phyloP scores from a whole-genome alignment of 2,113 vertebrate species.

The Pelodiscus sinensis region DNA sequence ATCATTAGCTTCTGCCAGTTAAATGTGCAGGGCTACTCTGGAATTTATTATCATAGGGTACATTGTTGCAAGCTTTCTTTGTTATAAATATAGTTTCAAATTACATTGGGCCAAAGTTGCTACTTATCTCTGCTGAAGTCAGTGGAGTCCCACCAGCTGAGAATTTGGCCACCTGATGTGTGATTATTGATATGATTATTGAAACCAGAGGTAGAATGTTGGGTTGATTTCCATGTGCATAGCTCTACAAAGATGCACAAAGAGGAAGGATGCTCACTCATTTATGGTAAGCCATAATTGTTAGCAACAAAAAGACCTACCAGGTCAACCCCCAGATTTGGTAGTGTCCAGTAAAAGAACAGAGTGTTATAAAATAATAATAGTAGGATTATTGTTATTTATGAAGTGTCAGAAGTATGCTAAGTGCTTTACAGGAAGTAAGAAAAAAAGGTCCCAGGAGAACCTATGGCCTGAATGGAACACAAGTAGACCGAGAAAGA shows the following conservation, averaged over 20 bases:
- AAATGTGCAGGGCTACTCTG: neutral
- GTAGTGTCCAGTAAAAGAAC: neutral
- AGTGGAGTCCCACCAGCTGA: neutral
- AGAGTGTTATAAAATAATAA: accelerated
- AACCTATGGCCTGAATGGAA: neutral
- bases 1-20: neutral
- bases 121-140: neutral
- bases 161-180: neutral
- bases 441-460: neutral
- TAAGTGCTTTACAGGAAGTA: neutral
- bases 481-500: neutral
- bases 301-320: neutral
- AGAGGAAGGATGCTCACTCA: neutral
- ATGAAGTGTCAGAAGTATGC: neutral
- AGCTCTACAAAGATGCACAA: neutral
- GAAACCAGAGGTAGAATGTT: neutral
- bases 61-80: neutral
- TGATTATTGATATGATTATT: neutral
- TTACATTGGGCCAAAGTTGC: neutral
- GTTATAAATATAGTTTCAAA: neutral
- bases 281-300: neutral
- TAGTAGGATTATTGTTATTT: neutral
- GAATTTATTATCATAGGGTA: neutral
- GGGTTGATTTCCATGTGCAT: neutral
- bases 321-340: neutral